Conservation (phyloP, 2,797 vertebrate genomes). For the Rousettus madagascariensis region DNA sequence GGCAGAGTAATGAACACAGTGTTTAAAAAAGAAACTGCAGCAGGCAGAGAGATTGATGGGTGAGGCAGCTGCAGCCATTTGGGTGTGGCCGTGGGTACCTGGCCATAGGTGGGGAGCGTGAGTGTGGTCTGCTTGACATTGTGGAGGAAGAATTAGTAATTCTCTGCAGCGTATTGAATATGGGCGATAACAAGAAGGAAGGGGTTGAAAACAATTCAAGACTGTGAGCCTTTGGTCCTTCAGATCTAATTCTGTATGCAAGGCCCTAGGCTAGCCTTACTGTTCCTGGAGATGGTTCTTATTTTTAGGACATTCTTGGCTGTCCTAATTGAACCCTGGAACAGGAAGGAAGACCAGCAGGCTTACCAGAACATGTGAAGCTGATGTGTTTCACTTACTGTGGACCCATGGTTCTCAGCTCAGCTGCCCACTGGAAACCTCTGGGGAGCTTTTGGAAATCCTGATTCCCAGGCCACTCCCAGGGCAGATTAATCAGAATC, state of each 20-base stretch:
- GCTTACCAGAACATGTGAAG: background rate
- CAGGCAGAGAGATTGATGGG: background rate
- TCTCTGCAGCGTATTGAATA: rapidly evolving
- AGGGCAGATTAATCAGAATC: background rate
- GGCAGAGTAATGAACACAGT: background rate
- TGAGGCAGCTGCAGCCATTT: background rate
- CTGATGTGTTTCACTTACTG: background rate
- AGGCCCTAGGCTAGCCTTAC: background rate
- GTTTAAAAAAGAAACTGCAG: background rate
- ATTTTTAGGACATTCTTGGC: background rate
- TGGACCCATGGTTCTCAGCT: background rate
- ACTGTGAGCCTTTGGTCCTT: background rate
- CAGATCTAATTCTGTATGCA: background rate
- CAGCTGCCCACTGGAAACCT: background rate
- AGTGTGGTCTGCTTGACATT: rapidly evolving
- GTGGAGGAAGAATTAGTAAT: rapidly evolving
- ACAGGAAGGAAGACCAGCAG: background rate
- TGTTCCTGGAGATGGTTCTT: background rate
- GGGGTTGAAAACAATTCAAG: background rate
- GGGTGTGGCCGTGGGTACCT: rapidly evolving
- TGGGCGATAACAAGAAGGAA: background rate
- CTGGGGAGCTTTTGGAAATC: background rate
- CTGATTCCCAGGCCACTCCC: background rate
- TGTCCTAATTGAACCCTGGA: background rate
- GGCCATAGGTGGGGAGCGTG: rapidly evolving